A percentile compares a stretch with the other conserved stretches of the same genome.
Conservation (phyloP, 1,140 invertebrate genomes). For the Leptonema lineaticorne region DNA sequence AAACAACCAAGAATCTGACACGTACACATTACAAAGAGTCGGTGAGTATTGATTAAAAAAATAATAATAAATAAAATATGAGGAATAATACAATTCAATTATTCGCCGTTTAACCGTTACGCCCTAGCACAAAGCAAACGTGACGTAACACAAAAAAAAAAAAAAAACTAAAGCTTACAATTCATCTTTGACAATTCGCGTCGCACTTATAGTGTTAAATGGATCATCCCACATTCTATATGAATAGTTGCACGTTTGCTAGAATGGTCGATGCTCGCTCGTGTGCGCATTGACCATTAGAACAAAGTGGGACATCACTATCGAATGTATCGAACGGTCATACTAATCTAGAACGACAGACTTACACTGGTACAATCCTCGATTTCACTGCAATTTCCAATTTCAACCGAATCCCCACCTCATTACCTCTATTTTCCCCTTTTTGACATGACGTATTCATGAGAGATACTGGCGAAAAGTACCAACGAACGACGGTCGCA, state of each 20-base stretch:
- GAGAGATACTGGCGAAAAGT: not conserved
- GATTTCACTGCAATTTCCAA: not conserved
- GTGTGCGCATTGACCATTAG: not conserved
- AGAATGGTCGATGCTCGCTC: not conserved
- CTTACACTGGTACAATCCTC: not conserved
- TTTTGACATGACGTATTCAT: too few relatives aligned
- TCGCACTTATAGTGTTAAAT: not conserved
- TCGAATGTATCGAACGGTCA: conserved; percentile 12
- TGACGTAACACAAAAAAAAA: too few relatives aligned
- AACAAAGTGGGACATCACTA: conserved; percentile 23
- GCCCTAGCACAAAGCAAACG: not conserved
- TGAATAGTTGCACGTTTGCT: not conserved
- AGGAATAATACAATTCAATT: not conserved
- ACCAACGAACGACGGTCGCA: not conserved
- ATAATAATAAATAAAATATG: too few relatives aligned
- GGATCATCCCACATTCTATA: not conserved
- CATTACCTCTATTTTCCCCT: not conserved
- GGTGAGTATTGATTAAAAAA: conserved; percentile 41
- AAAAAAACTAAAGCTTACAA: too few relatives aligned
- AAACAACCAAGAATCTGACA: conserved; percentile 50
- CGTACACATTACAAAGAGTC: conserved; percentile 45
- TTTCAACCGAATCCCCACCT: not conserved
- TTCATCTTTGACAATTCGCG: not conserved
- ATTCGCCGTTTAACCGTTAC: not conserved
- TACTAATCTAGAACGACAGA: conserved; percentile 3